Base-by-base conservation (phyloP, 2,113 vertebrate species). In the Oplegnathus fasciatus region DNA sequence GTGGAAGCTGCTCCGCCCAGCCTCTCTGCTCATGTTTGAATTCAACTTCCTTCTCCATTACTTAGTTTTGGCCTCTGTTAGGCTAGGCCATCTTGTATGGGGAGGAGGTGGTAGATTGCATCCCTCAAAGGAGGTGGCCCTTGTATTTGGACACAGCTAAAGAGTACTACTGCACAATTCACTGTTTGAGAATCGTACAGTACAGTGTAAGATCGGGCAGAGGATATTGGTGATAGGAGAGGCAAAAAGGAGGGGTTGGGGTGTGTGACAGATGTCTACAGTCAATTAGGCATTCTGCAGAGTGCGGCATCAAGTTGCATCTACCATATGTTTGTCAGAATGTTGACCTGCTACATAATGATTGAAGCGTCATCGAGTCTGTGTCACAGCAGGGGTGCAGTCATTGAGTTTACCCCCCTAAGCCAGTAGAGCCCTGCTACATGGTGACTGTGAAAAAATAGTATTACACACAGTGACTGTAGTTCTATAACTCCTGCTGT, bases 311-410 rank as follows among this genome's bases (percentile, higher is more conserved):
- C 62, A 55, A 55, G 62, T 73, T 69, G 71, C 61, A 62, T 68
- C n/a, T 50, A 57, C 78, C 65, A 48, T 77, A 71, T 80, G 75
- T 79, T 78, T 84, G 81, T 48, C n/a, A 46, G 54, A 74, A 48
- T 17, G 9, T 18, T 48, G 70, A 75, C 65, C 46, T 55, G 42
- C 65, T 30, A 32, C 46, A 50, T 48, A 22, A 72, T 64, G 66
- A 79, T 26, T 79, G 61, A 64, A 65, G 75, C 14, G 61, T 75
- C 71, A 68, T 46, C 13, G 2, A 66, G 72, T 61, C 44, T 48
- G 77, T 65, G 62, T 46, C 62, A n/a, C 72, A 54, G 67, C 24
- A 1, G 67, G 79, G 37, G 26, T 57, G 4, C 32, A 78, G 32
- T n/a, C 52, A 46, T 62, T 1, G 8, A 46, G 24, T 67, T 78